phyloP scores from a whole-genome alignment of 2,113 vertebrate species.

The Cyphomyrus discorhynchus region DNA sequence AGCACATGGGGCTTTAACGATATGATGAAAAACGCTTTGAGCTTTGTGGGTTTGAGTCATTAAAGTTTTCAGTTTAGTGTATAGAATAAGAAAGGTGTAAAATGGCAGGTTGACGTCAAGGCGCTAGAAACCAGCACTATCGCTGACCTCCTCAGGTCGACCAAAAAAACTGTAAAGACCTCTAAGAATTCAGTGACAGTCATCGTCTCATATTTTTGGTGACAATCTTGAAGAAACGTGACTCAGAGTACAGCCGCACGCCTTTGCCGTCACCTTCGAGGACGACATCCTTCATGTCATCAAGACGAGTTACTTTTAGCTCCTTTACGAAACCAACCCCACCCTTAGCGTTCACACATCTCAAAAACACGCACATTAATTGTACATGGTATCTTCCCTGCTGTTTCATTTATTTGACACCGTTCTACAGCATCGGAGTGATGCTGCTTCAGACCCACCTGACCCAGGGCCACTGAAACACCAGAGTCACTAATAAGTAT shows the following conservation, averaged over 20 bases:
- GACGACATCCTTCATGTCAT: background rate
- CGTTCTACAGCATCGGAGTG: background rate
- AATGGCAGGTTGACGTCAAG: background rate
- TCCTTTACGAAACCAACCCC: slow-evolving; percentile 5
- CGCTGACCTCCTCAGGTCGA: background rate
- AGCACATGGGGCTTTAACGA: background rate
- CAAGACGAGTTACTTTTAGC: background rate
- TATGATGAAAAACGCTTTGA: background rate
- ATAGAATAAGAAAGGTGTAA: background rate
- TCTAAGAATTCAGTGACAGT: background rate
- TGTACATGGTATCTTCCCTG: background rate
- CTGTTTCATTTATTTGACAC: background rate
- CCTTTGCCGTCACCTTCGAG: background rate
- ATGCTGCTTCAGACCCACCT: background rate
- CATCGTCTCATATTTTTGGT: background rate
- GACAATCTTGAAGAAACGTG: background rate
- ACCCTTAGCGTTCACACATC: background rate
- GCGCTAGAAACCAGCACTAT: background rate
- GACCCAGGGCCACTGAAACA: background rate
- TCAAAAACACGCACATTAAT: background rate
- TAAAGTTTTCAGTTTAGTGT: background rate
- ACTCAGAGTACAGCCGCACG: background rate
- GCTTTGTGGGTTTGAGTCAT: background rate
- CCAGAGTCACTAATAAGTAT: background rate
- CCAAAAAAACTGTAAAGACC: background rate